Conservation (phyloP, 2,888 invertebrate species). For the Hemicrepidius hirtus region DNA sequence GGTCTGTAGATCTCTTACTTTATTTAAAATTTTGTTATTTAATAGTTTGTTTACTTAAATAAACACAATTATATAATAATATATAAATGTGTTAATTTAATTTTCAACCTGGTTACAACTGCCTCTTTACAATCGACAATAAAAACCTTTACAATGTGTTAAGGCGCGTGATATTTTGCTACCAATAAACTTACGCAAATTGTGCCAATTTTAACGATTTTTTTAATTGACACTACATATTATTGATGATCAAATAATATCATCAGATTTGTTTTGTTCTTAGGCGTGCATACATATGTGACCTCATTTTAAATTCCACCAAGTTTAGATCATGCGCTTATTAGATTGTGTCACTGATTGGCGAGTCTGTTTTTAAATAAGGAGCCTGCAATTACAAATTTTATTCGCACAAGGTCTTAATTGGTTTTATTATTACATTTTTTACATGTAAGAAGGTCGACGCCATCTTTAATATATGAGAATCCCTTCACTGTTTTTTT, state of each 20-base stretch:
- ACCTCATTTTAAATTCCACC: slow-evolving; percentile 46
- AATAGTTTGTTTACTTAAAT: too few species aligned
- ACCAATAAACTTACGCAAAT: too few species aligned
- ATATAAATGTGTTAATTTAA: too few species aligned
- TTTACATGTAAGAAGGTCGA: neutral
- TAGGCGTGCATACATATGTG: slow-evolving; percentile 27
- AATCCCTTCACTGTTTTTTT: neutral
- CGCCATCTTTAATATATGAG: neutral
- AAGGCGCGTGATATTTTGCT: too few species aligned
- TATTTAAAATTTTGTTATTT: too few species aligned
- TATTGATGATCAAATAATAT: neutral
- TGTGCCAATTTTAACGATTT: neutral
- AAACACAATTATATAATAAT: too few species aligned
- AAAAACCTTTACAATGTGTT: too few species aligned
- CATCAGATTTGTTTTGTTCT: neutral
- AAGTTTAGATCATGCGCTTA: slow-evolving; percentile 43
- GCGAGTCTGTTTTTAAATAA: slow-evolving; percentile 29
- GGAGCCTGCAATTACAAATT: slow-evolving; percentile 20
- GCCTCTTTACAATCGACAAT: too few species aligned
- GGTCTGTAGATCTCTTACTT: too few species aligned
- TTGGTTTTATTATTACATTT: neutral
- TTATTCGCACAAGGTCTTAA: slow-evolving; percentile 11
- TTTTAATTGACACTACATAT: neutral
- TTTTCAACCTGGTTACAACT: too few species aligned
- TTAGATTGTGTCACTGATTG: slow-evolving; percentile 38